A percentile compares a stretch with the other conserved stretches of the same genome.
Evolutionary conservation across 2,113 vertebrate genomes (phyloP).

Genomic region (Xyrauchen texanus): DNA sequence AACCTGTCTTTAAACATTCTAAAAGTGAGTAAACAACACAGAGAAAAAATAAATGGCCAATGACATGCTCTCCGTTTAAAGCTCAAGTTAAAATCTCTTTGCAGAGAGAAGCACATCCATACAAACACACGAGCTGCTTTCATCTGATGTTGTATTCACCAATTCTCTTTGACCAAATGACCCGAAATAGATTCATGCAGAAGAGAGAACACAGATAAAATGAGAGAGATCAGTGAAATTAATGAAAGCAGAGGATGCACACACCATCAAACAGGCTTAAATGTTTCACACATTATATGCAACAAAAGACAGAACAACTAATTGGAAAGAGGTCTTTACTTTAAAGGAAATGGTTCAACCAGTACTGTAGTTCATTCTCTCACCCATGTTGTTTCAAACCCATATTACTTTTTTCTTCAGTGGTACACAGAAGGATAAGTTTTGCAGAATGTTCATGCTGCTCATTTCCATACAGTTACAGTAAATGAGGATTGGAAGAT

Average conservation of each 20-base stretch:
- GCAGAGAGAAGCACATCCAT: background rate
- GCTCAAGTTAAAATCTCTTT: background rate
- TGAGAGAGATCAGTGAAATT: background rate
- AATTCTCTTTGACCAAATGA: constrained; percentile 30
- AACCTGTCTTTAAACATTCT: no score
- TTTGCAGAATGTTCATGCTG: no score
- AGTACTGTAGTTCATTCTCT: background rate
- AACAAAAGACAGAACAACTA: constrained; percentile 1
- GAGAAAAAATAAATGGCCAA: no score
- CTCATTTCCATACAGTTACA: no score
- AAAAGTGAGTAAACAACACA: no score
- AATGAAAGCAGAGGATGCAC: constrained; percentile 3
- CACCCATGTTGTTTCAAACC: no score
- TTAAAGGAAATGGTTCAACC: background rate
- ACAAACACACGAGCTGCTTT: constrained; percentile 23
- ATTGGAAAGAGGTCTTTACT: background rate
- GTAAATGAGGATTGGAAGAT: no score
- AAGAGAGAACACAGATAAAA: constrained; percentile 11
- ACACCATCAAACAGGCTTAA: constrained; percentile 11
- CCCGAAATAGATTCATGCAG: constrained; percentile 3
- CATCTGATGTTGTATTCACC: background rate
- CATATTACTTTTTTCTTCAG: no score
- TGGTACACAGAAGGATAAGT: no score
- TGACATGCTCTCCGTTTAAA: no score
- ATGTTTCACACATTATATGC: background rate